These are phyloP conservation scores for Noctua pronuba DNA, from an alignment of 2,888 invertebrate species.

Conservation along the genomic window DNA sequence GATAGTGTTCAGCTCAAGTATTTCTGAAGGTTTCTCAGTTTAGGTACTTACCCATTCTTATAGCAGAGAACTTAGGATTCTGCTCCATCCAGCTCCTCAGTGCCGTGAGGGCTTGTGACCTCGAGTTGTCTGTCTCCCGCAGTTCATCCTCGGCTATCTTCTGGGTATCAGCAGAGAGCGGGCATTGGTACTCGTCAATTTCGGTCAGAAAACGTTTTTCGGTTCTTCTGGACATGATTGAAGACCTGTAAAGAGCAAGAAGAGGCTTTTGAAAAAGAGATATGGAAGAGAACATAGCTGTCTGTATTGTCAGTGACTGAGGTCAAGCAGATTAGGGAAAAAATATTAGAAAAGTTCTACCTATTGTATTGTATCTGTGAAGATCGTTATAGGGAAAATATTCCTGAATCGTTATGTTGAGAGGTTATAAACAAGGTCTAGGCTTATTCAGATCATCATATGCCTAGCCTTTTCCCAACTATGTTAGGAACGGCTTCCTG, in stretches of 20 bases:
- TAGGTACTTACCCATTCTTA: slow-evolving; percentile 91
- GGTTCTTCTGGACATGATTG: slow-evolving; percentile 81
- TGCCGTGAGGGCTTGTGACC: slow-evolving; percentile 92
- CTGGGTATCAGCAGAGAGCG: slow-evolving; percentile 91
- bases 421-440: slow-evolving; percentile 12
- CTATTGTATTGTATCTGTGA: slow-evolving; percentile 1
- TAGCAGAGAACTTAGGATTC: slow-evolving; percentile 92
- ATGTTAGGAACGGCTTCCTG: too few species aligned
- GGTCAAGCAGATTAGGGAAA: slow-evolving; percentile 12
- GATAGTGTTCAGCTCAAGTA: background rate
- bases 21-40: background rate
- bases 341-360: slow-evolving; percentile 2
- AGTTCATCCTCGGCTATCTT: slow-evolving; percentile 92
- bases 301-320: background rate
- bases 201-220: slow-evolving; percentile 89
- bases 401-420: slow-evolving; percentile 20
- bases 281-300: background rate
- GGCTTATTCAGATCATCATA: background rate
- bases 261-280: background rate
- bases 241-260: slow-evolving; percentile 43
- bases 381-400: slow-evolving; percentile 27
- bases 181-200: slow-evolving; percentile 92
- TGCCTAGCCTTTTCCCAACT: too few species aligned
- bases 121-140: slow-evolving; percentile 92
- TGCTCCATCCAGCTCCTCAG: slow-evolving; percentile 93